Conservation (phyloP, 2,888 invertebrate species). For the Drymonia ruficornis region DNA sequence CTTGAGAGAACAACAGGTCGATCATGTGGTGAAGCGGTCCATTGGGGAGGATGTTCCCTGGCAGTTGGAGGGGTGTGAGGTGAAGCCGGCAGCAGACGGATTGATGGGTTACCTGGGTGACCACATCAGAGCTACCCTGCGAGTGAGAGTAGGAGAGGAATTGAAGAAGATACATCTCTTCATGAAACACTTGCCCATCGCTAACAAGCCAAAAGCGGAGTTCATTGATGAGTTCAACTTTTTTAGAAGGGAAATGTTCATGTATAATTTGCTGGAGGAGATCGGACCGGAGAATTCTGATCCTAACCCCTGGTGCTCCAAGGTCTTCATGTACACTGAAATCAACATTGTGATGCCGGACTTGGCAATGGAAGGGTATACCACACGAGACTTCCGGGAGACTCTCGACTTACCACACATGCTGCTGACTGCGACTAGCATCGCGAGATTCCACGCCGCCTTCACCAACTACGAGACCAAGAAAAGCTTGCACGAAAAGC, state of each 20-base stretch:
- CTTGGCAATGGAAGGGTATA: slow-evolving; percentile 57
- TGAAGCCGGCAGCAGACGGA: slow-evolving; percentile 54
- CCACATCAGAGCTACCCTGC: slow-evolving; percentile 55
- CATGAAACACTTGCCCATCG: slow-evolving; percentile 58
- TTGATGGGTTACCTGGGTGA: slow-evolving; percentile 69
- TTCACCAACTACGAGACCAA: slow-evolving; percentile 59
- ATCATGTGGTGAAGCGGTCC: slow-evolving; percentile 41
- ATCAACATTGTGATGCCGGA: slow-evolving; percentile 68
- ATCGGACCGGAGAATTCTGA: slow-evolving; percentile 47
- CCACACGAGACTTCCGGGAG: slow-evolving; percentile 35
- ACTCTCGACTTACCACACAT: slow-evolving; percentile 58
- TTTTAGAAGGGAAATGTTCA: slow-evolving; percentile 56
- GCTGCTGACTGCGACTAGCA: slow-evolving; percentile 41
- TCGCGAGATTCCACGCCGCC: slow-evolving; percentile 72
- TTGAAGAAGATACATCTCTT: slow-evolving; percentile 53
- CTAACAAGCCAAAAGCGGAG: slow-evolving; percentile 61
- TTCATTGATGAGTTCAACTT: slow-evolving; percentile 57
- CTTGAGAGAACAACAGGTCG: slow-evolving; percentile 51
- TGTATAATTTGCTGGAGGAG: slow-evolving; percentile 60
- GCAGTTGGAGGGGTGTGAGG: slow-evolving; percentile 35
- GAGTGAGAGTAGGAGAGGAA: slow-evolving; percentile 36
- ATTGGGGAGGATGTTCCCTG: slow-evolving; percentile 31
- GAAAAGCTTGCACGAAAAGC: slow-evolving; percentile 28
- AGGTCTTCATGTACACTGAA: slow-evolving; percentile 58
- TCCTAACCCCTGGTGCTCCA: slow-evolving; percentile 56